Evolutionary conservation across 2,113 vertebrate genomes (phyloP).

Genomic region (Oceanites oceanicus): DNA sequence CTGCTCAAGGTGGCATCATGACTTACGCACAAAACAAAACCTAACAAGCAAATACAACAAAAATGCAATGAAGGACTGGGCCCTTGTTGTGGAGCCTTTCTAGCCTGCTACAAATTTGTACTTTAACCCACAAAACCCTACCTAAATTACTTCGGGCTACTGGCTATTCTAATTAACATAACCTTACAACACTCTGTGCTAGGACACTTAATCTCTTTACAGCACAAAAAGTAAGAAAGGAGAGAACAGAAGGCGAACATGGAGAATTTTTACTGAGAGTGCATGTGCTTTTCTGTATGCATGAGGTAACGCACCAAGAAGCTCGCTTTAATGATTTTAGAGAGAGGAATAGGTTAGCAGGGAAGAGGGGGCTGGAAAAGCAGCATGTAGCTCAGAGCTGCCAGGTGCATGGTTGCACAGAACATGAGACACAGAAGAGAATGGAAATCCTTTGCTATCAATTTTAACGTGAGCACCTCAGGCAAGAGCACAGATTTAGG

Average conservation of each 20-base stretch:
- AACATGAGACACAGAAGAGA: background rate
- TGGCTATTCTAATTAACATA: background rate
- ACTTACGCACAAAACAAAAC: fast-evolving
- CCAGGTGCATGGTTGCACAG: background rate
- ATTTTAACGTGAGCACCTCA: background rate
- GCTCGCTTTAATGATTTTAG: background rate
- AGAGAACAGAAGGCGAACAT: background rate
- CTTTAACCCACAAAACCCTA: background rate
- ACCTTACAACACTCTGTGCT: background rate
- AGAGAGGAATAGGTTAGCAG: background rate
- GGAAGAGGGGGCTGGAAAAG: background rate
- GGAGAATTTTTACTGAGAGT: background rate
- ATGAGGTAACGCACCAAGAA: background rate
- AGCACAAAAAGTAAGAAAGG: background rate
- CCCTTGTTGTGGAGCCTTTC: background rate
- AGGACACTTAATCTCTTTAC: background rate
- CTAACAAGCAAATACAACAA: background rate
- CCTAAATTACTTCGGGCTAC: background rate
- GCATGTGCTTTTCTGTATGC: background rate
- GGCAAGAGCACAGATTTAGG: background rate
- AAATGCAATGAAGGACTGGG: background rate
- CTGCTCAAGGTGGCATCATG: background rate
- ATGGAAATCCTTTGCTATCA: background rate
- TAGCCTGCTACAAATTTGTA: background rate
- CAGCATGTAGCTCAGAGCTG: background rate